phyloP scores from a whole-genome alignment of 2,797 vertebrate genomes.

The Sitta carolinensis region DNA sequence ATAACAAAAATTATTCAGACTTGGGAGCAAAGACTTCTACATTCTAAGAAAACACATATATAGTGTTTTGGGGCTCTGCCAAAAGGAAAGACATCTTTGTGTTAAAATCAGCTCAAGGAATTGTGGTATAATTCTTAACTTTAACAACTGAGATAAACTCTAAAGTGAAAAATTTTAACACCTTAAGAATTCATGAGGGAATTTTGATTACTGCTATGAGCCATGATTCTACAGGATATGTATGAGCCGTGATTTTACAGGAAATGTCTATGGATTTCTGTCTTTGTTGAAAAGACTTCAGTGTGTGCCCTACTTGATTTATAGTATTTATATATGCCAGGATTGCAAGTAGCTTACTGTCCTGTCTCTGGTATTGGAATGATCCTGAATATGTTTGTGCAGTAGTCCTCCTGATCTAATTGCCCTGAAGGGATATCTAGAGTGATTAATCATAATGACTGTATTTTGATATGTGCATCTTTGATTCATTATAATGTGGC shows the following conservation, averaged over 20 bases:
- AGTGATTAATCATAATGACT: slow-evolving; percentile 33
- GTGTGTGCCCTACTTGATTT: neutral
- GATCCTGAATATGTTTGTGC: neutral
- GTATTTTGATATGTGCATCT: neutral
- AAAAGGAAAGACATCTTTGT: neutral
- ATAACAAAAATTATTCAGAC: neutral
- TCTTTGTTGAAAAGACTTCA: neutral
- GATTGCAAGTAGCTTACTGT: neutral
- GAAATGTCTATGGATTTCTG: neutral
- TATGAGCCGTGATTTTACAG: too few species aligned
- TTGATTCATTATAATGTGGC: slow-evolving; percentile 2
- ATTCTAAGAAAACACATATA: neutral
- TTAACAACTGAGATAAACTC: neutral
- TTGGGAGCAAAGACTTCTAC: neutral
- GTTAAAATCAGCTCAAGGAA: neutral
- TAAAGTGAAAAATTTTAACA: neutral
- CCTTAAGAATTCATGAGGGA: neutral
- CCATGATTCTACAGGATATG: neutral
- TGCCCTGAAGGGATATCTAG: neutral
- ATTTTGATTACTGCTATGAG: neutral
- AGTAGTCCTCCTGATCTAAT: neutral
- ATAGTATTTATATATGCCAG: neutral
- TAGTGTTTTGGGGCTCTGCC: neutral
- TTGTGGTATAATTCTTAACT: neutral
- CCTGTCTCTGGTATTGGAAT: slow-evolving; percentile 12